Conservation (phyloP, 2,888 invertebrate genomes). For the Cryptops parisi region DNA sequence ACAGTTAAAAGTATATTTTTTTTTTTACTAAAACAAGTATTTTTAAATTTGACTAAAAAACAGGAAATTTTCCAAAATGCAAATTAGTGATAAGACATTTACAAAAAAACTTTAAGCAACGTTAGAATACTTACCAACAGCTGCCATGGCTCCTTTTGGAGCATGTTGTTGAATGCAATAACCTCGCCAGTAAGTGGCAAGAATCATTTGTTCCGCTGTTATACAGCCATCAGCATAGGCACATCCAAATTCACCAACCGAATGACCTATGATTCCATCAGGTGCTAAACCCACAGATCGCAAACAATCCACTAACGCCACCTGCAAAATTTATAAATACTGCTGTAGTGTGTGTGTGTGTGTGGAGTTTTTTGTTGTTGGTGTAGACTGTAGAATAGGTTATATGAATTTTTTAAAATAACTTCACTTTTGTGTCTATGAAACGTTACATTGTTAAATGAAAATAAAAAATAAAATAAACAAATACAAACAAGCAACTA, state of each 20-base stretch:
- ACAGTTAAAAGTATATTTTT: background rate
- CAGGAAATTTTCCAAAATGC: too few species aligned
- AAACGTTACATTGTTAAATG: too few species aligned
- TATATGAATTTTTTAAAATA: too few species aligned
- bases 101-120: too few species aligned
- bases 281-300: slow-evolving; percentile 59
- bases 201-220: slow-evolving; percentile 81
- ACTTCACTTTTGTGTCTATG: too few species aligned
- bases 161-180: slow-evolving; percentile 62
- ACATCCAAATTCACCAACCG: slow-evolving; percentile 85
- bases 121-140: slow-evolving; percentile 45
- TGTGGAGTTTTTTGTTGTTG: too few species aligned
- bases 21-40: background rate
- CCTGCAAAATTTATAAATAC: slow-evolving; percentile 33
- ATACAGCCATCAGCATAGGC: slow-evolving; percentile 94
- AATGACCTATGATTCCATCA: slow-evolving; percentile 93
- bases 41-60: too few species aligned
- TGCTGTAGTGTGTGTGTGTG: background rate
- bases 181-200: slow-evolving; percentile 89
- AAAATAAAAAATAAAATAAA: too few species aligned
- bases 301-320: slow-evolving; percentile 84
- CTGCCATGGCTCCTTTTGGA: slow-evolving; percentile 73
- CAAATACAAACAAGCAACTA: too few species aligned
- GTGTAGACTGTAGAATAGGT: too few species aligned
- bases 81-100: too few species aligned